A percentile compares a stretch with the other conserved stretches of the same genome.
These are phyloP conservation scores for Seira ritae DNA, from an alignment of 2,888 invertebrate species.

Conservation along the genomic window DNA sequence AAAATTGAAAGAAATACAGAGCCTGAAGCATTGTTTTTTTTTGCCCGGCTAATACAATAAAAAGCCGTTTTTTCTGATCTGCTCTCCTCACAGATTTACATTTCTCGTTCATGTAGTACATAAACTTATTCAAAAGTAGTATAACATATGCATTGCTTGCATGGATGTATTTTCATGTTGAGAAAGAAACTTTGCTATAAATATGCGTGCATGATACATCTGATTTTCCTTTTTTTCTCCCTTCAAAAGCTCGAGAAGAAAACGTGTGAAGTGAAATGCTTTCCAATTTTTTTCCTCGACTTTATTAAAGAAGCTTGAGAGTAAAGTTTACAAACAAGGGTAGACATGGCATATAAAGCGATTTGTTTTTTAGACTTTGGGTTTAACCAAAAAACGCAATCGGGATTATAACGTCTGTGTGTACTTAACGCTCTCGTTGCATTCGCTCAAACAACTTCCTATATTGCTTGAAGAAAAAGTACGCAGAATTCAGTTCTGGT, in stretches of 20 bases:
- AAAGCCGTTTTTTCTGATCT: neutral
- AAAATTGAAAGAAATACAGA: slow-evolving; percentile 16
- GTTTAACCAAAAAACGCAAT: neutral
- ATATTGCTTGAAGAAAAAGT: neutral
- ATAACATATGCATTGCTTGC: neutral
- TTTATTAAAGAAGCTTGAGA: slow-evolving; percentile 23
- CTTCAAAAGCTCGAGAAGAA: slow-evolving; percentile 1
- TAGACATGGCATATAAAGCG: neutral
- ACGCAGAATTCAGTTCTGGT: no score
- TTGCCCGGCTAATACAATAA: neutral
- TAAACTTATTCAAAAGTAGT: neutral
- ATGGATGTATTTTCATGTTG: no score
- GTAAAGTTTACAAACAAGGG: slow-evolving; percentile 9
- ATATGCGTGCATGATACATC: neutral
- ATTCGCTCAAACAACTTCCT: slow-evolving; percentile 4
- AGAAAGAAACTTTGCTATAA: no score
- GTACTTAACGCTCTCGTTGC: neutral
- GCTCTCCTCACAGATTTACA: neutral
- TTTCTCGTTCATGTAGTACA: neutral
- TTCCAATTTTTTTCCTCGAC: slow-evolving; percentile 50
- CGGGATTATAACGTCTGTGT: neutral
- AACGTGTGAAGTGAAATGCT: slow-evolving; percentile 36
- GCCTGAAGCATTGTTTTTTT: slow-evolving; percentile 9
- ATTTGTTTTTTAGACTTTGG: neutral
- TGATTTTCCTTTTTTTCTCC: neutral